Evolutionary conservation across 2,797 vertebrate species (phyloP), one percentile per base, ranked within the genome.

Genomic region (Staurois parvus): DNA sequence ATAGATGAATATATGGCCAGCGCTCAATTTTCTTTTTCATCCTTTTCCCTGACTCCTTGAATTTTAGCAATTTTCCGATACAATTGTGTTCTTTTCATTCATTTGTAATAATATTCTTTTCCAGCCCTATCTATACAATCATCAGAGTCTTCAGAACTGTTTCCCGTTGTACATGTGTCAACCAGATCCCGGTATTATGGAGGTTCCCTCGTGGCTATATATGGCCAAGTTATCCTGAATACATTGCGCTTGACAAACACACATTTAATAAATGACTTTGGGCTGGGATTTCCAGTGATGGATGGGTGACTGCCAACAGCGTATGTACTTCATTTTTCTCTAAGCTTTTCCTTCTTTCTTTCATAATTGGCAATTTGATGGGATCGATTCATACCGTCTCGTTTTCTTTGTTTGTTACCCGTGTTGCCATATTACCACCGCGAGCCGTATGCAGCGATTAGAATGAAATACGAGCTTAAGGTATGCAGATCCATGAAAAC

Each of bases 191-290:
- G 12, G 37, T 70, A 10, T 76, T 76, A 19, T 42, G 34, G 40
- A 29, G 64, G 70, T 0, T 42, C 62, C 73, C 37, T 59, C 59
- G 28, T 72, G 32, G 56, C 83, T 69, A 79, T 84, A 84, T 79
- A 84, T 37, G 83, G 76, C 17, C 68, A 79, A 37, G 76, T 79
- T 66, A 79, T 72, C 64, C 42, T 52, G 76, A 28, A 13, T 52
- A 79, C 26, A 64, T 34, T 73, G 37, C 24, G 26, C 64, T 84
- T 79, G 76, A 78, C 76, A 28, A 73, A 56, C 52, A 34, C 29
- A 72, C 83, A 59, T 79, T n/a, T 84, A 84, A 79, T 72, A 79
- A 32, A 78, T 84, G 79, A 84, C 83, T 76, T 72, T 66, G 68
- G 67, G 76, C 76, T 84, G 76, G 59, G 76, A 72, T 84, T 84